phyloP scores from a whole-genome alignment of 2,888 invertebrate species.

The Lasioglossum vierecki region DNA sequence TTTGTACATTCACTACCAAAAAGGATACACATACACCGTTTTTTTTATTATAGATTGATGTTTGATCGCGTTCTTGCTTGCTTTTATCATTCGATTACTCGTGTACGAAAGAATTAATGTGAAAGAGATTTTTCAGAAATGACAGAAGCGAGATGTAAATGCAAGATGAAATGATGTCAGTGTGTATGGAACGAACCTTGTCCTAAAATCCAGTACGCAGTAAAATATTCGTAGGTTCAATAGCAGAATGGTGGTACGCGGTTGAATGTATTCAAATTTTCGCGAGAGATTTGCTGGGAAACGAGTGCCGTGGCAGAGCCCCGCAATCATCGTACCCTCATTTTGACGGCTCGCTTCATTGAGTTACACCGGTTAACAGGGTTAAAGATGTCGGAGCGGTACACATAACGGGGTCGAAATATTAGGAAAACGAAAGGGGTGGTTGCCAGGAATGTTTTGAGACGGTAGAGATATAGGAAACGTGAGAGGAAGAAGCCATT shows the following conservation, averaged over 20 bases:
- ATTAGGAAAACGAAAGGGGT: slow-evolving; percentile 6
- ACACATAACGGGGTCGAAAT: slow-evolving; percentile 10
- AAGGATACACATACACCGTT: neutral
- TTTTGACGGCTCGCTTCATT: slow-evolving; percentile 23
- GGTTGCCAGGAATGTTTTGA: slow-evolving; percentile 38
- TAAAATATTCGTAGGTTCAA: neutral
- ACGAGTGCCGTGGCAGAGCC: neutral
- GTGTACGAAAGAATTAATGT: too few relatives aligned
- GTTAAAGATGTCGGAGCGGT: neutral
- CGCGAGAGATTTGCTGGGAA: neutral
- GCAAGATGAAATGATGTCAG: neutral
- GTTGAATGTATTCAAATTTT: slow-evolving; percentile 5
- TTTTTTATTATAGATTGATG: neutral
- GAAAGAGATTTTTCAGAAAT: neutral
- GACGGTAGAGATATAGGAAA: slow-evolving; percentile 18
- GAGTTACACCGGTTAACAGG: slow-evolving; percentile 21
- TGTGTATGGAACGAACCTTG: neutral
- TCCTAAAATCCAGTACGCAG: neutral
- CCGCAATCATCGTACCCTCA: slow-evolving; percentile 8
- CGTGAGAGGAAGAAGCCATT: slow-evolving; percentile 27
- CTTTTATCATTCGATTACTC: too few relatives aligned
- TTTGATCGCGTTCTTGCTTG: neutral
- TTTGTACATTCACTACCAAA: neutral
- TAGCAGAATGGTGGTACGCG: neutral
- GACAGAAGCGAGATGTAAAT: neutral